Percentiles rank a stretch among this genome's conserved stretches.
phyloP scores from a whole-genome alignment of 1,140 invertebrate genomes.

The Bilobella aurantiaca region DNA sequence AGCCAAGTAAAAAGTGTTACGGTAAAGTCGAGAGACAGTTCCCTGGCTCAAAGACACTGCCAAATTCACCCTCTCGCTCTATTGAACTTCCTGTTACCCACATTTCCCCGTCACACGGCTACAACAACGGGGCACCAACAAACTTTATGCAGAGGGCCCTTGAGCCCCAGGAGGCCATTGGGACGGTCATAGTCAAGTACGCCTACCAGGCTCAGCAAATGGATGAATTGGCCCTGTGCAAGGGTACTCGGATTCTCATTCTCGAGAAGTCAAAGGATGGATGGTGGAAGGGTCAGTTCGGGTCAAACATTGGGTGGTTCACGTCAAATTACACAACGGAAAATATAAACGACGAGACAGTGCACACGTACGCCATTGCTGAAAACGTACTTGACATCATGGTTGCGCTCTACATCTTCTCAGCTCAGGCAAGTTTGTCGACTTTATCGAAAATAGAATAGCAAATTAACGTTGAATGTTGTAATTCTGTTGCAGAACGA shows the following conservation, averaged over 20 bases:
- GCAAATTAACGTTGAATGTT: background rate
- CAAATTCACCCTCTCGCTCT: conserved; percentile 63
- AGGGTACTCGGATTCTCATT: conserved; percentile 84
- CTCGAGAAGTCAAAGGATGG: conserved; percentile 98
- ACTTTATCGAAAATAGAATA: background rate
- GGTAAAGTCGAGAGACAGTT: conserved; percentile 71
- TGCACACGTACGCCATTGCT: conserved; percentile 83
- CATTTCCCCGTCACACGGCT: conserved; percentile 56
- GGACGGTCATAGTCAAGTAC: conserved; percentile 89
- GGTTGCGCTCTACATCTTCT: conserved; percentile 81
- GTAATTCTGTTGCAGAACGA: conserved; percentile 59
- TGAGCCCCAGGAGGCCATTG: conserved; percentile 77
- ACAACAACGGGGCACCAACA: conserved; percentile 18
- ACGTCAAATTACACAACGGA: conserved; percentile 96
- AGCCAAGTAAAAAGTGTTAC: too few relatives aligned
- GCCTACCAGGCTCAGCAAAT: conserved; percentile 94
- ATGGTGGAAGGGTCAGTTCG: conserved; percentile 81
- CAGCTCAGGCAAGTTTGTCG: conserved; percentile 31
- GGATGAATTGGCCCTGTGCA: conserved; percentile 86
- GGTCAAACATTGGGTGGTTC: conserved; percentile 73
- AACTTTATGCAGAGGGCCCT: conserved; percentile 47
- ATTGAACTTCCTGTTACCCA: conserved; percentile 47
- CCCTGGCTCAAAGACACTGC: conserved; percentile 67
- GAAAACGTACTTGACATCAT: conserved; percentile 90
- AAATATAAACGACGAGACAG: conserved; percentile 67